These are phyloP conservation scores for Drosophila siamana DNA, from an alignment of 2,888 invertebrate genomes.

Conservation along the genomic window DNA sequence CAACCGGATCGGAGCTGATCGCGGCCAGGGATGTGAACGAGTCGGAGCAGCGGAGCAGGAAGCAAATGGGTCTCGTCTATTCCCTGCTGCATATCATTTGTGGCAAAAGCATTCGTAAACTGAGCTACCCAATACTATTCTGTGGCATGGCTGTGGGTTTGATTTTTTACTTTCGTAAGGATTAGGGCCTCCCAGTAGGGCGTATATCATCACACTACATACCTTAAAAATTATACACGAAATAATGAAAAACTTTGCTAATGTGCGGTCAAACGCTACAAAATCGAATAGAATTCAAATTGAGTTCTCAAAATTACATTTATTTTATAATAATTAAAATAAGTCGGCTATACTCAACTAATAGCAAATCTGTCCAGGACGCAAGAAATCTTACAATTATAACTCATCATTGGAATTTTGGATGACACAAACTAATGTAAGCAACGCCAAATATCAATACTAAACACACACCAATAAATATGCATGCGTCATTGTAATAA, in stretches of 20 bases:
- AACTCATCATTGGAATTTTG: slow-evolving; percentile 14
- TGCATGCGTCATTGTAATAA: slow-evolving; percentile 7
- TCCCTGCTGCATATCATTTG: slow-evolving; percentile 38
- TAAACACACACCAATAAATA: slow-evolving; percentile 20
- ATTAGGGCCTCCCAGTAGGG: slow-evolving; percentile 39
- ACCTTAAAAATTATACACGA: slow-evolving; percentile 28
- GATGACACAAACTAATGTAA: slow-evolving; percentile 5
- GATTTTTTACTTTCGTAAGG: slow-evolving; percentile 63
- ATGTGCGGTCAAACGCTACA: slow-evolving; percentile 11
- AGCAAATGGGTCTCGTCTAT: slow-evolving; percentile 15
- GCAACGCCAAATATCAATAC: background rate
- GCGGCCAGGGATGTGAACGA: background rate
- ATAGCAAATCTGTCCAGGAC: background rate
- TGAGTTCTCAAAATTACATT: slow-evolving; percentile 52
- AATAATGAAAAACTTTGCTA: slow-evolving; percentile 13
- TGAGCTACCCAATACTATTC: slow-evolving; percentile 56
- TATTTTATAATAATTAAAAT: slow-evolving; percentile 44
- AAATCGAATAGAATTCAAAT: slow-evolving; percentile 35
- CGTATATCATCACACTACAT: slow-evolving; percentile 14
- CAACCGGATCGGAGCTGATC: background rate
- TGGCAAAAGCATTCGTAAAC: slow-evolving; percentile 34
- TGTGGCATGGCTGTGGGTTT: slow-evolving; percentile 66
- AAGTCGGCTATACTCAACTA: slow-evolving; percentile 5
- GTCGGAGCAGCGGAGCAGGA: background rate
- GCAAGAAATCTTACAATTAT: background rate